These are phyloP conservation scores for Conchocele bisecta DNA, from an alignment of 2,888 invertebrate species.

Conservation along the genomic window DNA sequence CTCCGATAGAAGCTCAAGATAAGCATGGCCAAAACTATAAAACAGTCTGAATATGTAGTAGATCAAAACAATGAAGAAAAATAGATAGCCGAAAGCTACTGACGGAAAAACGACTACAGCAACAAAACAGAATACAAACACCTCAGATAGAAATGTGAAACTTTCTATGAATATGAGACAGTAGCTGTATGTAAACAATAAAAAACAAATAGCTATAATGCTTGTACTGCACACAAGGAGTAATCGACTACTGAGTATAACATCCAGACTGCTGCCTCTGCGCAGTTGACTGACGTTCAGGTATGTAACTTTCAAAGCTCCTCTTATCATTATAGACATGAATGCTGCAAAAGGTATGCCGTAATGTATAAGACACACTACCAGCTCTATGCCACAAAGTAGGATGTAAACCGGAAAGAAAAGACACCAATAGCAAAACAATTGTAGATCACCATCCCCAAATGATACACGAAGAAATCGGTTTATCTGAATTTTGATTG, in stretches of 20 bases:
- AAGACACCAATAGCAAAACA: too few species aligned
- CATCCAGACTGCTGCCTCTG: background rate
- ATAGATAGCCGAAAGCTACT: conserved; percentile 39
- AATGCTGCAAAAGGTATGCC: conserved; percentile 9
- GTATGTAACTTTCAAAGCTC: background rate
- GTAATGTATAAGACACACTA: conserved; percentile 20
- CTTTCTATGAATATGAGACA: conserved; percentile 17
- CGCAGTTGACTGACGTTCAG: background rate
- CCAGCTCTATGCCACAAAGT: conserved; percentile 12
- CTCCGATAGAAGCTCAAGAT: conserved; percentile 33
- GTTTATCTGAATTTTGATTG: background rate
- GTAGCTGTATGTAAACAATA: conserved; percentile 13
- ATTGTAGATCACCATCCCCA: background rate
- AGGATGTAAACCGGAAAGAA: conserved; percentile 16
- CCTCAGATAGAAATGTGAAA: conserved; percentile 27
- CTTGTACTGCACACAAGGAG: background rate
- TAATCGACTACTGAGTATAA: background rate
- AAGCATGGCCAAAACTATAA: conserved; percentile 12
- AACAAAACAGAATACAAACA: conserved; percentile 32
- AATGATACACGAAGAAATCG: background rate
- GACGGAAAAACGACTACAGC: conserved; percentile 35
- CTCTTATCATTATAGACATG: background rate
- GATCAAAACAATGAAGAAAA: conserved; percentile 22
- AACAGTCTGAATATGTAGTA: conserved; percentile 36
- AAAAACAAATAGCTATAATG: background rate